A percentile compares a stretch with the other conserved stretches of the same genome.
Conservation (phyloP, 2,113 vertebrate genomes). For the Paralichthys olivaceus region DNA sequence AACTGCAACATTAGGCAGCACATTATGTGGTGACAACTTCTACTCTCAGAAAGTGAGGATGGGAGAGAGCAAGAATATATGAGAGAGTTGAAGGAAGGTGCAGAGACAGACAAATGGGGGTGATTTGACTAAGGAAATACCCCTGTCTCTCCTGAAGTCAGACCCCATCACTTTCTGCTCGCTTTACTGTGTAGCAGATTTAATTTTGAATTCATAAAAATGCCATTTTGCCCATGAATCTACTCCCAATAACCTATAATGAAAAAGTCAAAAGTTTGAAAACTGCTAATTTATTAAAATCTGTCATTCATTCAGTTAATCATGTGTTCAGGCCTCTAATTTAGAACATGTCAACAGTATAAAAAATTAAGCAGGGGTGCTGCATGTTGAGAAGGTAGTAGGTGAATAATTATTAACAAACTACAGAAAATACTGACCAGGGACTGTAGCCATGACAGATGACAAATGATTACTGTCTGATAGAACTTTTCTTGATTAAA, state of each 20-base stretch:
- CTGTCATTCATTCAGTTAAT: background rate
- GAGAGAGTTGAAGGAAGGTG: background rate
- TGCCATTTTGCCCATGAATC: background rate
- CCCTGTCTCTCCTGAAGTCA: background rate
- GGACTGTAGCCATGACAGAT: too few species aligned
- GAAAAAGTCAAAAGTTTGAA: background rate
- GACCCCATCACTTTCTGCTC: background rate
- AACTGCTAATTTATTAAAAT: background rate
- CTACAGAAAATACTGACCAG: too few species aligned
- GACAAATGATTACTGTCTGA: background rate
- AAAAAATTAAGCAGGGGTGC: too few species aligned
- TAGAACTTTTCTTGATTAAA: too few species aligned
- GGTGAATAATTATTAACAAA: too few species aligned
- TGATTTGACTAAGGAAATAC: background rate
- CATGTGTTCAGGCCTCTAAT: background rate
- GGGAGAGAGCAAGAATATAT: background rate
- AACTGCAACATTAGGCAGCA: constrained; percentile 51
- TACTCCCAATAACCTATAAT: background rate
- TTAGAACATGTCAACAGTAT: background rate
- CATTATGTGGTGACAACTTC: constrained; percentile 44
- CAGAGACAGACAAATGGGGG: background rate
- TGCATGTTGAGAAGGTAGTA: too few species aligned
- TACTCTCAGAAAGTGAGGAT: background rate
- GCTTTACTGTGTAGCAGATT: background rate
- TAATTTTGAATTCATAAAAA: background rate